Evolutionary conservation across 2,888 invertebrate genomes (phyloP).

Genomic region (Prenolepis imparis): DNA sequence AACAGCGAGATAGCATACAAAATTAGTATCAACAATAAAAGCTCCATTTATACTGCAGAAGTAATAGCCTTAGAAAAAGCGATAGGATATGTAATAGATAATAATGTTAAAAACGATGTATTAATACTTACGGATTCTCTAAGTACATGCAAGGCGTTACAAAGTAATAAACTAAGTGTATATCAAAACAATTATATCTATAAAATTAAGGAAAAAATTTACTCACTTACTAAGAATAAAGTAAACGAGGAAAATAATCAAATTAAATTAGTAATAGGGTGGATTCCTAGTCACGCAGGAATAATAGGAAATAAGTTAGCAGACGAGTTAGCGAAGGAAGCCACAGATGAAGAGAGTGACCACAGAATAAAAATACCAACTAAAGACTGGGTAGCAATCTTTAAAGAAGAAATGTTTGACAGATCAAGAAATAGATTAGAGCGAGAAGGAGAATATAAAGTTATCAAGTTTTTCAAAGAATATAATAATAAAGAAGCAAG

Average conservation of each 20-base stretch:
- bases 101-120: neutral
- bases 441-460: too few relatives aligned
- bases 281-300: neutral
- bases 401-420: too few relatives aligned
- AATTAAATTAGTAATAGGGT: neutral
- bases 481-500: too few relatives aligned
- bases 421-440: too few relatives aligned
- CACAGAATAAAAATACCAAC: too few relatives aligned
- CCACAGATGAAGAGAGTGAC: too few relatives aligned
- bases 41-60: neutral
- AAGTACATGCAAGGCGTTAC: neutral
- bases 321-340: neutral
- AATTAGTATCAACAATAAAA: neutral
- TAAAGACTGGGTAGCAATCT: too few relatives aligned
- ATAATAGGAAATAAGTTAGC: neutral
- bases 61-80: neutral
- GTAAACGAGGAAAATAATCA: neutral
- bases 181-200: neutral
- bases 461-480: too few relatives aligned
- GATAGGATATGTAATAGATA: neutral
- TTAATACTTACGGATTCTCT: neutral
- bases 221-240: neutral
- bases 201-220: neutral
- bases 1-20: neutral
- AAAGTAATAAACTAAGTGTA: neutral